Percentiles rank a stretch among this genome's conserved stretches.
These are phyloP conservation scores for Aix galericulata DNA, from an alignment of 2,113 vertebrate species.

Conservation along the genomic window DNA sequence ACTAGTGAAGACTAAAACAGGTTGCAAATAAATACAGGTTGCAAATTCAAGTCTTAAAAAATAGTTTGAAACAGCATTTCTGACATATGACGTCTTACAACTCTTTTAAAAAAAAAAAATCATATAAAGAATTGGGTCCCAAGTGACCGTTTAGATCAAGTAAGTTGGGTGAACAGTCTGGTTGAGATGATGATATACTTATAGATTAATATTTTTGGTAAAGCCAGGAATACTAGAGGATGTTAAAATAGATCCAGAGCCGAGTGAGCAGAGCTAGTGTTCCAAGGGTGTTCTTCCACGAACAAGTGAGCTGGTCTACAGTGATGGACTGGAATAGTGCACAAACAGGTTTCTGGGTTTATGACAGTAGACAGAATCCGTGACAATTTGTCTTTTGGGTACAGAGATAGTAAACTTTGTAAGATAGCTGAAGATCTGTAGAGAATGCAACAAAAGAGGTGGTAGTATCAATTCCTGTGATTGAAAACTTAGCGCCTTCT, in stretches of 20 bases:
- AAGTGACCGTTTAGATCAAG: not conserved
- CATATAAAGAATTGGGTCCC: not conserved
- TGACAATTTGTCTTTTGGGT: not conserved
- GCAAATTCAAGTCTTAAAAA: not conserved
- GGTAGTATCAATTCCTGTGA: not conserved
- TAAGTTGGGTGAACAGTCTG: not conserved
- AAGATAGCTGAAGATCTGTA: not conserved
- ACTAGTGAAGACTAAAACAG: not conserved
- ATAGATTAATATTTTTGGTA: not conserved
- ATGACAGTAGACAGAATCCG: not conserved
- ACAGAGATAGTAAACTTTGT: not conserved
- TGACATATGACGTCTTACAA: not conserved
- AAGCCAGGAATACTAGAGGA: not conserved
- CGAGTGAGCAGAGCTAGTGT: not conserved
- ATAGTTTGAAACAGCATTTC: not conserved
- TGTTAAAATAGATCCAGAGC: not conserved
- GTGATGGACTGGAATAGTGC: not conserved
- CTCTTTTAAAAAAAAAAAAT: not conserved
- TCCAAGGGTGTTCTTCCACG: not conserved
- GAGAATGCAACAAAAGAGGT: not conserved
- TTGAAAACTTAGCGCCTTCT: not conserved
- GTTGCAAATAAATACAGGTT: not conserved
- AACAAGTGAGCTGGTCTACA: not conserved
- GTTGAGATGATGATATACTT: not conserved
- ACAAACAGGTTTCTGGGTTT: not conserved